These are phyloP conservation scores for Tragelaphus oryx DNA, from an alignment of 2,797 vertebrate genomes.

Conservation along the genomic window DNA sequence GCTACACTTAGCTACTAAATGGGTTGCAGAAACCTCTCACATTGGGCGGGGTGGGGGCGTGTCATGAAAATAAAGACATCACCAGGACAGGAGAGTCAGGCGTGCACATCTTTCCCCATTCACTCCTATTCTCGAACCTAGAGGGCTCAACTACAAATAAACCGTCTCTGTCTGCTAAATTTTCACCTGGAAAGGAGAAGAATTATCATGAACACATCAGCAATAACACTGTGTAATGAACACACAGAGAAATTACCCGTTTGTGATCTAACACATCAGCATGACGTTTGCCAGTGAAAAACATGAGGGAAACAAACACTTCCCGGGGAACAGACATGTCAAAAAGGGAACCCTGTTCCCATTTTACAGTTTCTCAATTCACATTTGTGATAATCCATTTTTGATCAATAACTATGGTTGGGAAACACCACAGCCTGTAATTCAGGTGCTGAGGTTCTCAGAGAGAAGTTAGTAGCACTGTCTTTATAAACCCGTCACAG, in stretches of 20 bases:
- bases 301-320: not conserved
- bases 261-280: not conserved
- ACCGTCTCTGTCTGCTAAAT: not conserved
- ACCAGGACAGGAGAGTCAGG: not conserved
- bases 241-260: not conserved
- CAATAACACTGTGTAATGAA: not conserved
- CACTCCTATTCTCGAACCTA: not conserved
- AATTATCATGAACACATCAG: not conserved
- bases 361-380: conserved; percentile 11
- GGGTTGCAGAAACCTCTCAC: not conserved
- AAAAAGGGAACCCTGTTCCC: not conserved
- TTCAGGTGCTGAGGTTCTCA: not conserved
- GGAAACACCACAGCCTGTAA: not conserved
- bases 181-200: not conserved
- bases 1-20: not conserved
- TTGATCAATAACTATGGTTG: not conserved
- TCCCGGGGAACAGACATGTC: not conserved
- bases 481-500: not conserved
- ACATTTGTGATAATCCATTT: not conserved
- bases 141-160: not conserved
- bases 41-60: not conserved
- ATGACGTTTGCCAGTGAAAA: not conserved
- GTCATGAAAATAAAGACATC: not conserved
- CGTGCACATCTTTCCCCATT: not conserved
- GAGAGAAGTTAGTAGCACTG: not conserved